Conservation (phyloP, 2,797 vertebrate genomes). For the Lagocephalus sceleratus region DNA sequence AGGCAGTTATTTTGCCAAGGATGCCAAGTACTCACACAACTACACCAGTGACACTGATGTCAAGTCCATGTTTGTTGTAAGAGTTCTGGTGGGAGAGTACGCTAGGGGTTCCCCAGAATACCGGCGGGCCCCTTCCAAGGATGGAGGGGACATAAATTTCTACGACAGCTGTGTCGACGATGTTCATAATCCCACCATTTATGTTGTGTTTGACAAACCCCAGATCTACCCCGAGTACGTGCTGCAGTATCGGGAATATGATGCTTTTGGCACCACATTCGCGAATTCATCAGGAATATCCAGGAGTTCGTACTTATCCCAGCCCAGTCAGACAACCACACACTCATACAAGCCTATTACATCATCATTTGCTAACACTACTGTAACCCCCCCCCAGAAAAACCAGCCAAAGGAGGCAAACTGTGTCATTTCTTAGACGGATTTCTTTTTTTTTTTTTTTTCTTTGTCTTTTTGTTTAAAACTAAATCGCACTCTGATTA, state of each 20-base stretch:
- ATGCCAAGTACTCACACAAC: constrained; percentile 86
- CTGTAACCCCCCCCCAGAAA: no score
- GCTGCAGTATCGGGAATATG: constrained; percentile 56
- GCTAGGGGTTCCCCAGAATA: constrained; percentile 72
- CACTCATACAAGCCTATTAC: no score
- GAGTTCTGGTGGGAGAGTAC: constrained; percentile 86
- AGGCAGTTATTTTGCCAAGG: constrained; percentile 95
- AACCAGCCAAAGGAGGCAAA: no score
- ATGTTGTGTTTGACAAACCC: constrained; percentile 73
- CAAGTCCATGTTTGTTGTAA: constrained; percentile 85
- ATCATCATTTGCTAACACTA: background rate
- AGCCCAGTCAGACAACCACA: no score
- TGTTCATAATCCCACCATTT: constrained; percentile 64
- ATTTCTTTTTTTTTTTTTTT: no score
- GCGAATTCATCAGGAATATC: no score
- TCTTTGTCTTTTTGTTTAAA: no score
- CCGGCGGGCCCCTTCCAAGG: constrained; percentile 67
- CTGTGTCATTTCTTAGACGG: no score
- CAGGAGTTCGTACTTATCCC: no score
- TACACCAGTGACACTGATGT: constrained; percentile 68
- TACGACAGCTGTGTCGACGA: constrained; percentile 78
- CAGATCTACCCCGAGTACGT: constrained; percentile 80
- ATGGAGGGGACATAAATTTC: constrained; percentile 54
- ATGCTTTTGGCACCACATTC: accelerated
- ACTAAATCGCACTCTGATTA: no score